Evolutionary conservation across 2,797 vertebrate species (phyloP).

Genomic region (Pangasius sanitwongsei): DNA sequence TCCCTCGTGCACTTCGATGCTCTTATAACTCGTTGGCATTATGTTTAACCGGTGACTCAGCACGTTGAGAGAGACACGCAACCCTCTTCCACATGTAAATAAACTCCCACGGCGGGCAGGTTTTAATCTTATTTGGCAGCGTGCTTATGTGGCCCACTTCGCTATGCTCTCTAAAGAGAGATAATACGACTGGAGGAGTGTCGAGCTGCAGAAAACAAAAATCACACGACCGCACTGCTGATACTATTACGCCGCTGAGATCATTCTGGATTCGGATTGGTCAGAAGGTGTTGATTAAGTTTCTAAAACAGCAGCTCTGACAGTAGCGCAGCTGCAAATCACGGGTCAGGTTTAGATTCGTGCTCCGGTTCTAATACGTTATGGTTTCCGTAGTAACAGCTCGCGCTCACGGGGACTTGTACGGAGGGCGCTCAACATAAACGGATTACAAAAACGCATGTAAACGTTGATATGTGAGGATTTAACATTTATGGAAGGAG

Average conservation of each 20-base stretch:
- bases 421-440: no score
- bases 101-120: slow-evolving; percentile 47
- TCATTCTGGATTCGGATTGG: not conserved
- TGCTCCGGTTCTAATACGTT: not conserved
- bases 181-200: not conserved
- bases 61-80: not conserved
- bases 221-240: not conserved
- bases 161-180: not conserved
- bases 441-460: no score
- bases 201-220: not conserved
- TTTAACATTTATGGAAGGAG: not conserved
- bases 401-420: not conserved
- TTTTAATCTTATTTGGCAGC: slow-evolving; percentile 44
- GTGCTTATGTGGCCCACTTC: slow-evolving; percentile 16
- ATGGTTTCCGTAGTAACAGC: not conserved
- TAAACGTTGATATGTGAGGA: not conserved
- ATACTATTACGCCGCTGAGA: not conserved
- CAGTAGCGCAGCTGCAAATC: no score
- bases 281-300: not conserved
- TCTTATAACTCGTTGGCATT: not conserved
- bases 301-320: not conserved
- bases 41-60: slow-evolving; percentile 32
- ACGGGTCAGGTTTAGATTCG: no score
- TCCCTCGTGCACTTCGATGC: not conserved
- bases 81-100: slow-evolving; percentile 49